Base-by-base conservation (phyloP, 2,888 invertebrate genomes). In the Dynastes tityus region DNA sequence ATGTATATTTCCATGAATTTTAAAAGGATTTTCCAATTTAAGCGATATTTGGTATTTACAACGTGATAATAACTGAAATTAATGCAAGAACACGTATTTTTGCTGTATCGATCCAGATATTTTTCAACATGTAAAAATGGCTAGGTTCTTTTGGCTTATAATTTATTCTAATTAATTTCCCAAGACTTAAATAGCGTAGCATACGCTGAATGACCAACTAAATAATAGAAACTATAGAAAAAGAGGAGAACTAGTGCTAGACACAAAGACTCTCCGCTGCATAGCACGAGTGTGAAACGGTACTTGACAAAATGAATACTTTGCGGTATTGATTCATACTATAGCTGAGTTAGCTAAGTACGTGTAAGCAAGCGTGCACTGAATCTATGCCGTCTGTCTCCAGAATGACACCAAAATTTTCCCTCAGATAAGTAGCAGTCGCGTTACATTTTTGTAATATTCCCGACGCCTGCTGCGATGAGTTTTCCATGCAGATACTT, bases 261-360 rank as follows among this genome's bases (percentile, higher is more conserved):
- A 45, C 45, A 45, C 45, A 45, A 45, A 45, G 45, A 11, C 11
- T 80, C 71, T 63, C 80, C 76, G 16, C 55, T 45, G 55, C 76
- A 55, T 16, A n/a, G 53, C 53, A 55, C 16, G 16, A 79, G 76
- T 77, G 81, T 79, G 79, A 80, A 78, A 80, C 80, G 79, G 79
- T 77, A 74, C 79, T 76, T 79, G 77, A 76, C 79, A 80, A 78
- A 80, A 76, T 80, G 80, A 82, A 81, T 82, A 81, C 82, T 16
- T 82, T 81, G 81, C 70, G 78, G 83, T 82, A 82, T 83, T 83
- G 83, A 82, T 83, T 83, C 81, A 79, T 79, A 77, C 79, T 79
- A 79, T 79, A 79, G 79, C 79, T 79, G 79, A 79, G 79, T 79
- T 79, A 64, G 79, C 79, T 79, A 79, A 79, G 77, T 71, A 79